These are phyloP conservation scores for Ammospiza nelsoni DNA, from an alignment of 2,113 vertebrate genomes.

Conservation along the genomic window DNA sequence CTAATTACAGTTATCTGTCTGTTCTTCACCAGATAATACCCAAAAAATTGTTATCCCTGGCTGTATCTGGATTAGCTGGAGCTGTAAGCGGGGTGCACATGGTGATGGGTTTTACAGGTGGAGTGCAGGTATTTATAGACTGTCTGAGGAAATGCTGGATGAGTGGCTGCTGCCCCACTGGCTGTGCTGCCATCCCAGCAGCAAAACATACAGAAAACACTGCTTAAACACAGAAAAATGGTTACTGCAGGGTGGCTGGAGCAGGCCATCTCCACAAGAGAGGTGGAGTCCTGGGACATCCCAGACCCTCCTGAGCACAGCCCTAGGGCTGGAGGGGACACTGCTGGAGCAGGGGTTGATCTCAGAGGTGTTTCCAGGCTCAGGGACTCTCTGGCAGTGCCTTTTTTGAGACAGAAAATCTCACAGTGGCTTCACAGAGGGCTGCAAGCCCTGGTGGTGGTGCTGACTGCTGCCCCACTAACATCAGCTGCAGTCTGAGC, in stretches of 20 bases:
- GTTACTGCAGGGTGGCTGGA: not conserved
- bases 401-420: no score
- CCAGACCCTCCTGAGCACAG: not conserved
- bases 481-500: no score
- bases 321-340: not conserved
- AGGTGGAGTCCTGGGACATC: not conserved
- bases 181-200: not conserved
- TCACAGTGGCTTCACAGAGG: no score
- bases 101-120: not conserved
- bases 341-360: not conserved
- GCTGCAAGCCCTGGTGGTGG: no score
- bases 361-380: not conserved
- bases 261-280: not conserved
- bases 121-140: not conserved
- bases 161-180: not conserved
- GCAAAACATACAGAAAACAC: not conserved
- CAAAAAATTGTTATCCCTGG: not conserved
- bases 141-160: not conserved
- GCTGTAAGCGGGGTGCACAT: not conserved
- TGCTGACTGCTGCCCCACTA: no score
- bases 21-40: not conserved
- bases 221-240: not conserved
- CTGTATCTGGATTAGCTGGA: not conserved
- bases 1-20: conserved; percentile 17
- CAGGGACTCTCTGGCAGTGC: no score